phyloP scores from a whole-genome alignment of 2,888 invertebrate species.

The Cybosia mesomella region DNA sequence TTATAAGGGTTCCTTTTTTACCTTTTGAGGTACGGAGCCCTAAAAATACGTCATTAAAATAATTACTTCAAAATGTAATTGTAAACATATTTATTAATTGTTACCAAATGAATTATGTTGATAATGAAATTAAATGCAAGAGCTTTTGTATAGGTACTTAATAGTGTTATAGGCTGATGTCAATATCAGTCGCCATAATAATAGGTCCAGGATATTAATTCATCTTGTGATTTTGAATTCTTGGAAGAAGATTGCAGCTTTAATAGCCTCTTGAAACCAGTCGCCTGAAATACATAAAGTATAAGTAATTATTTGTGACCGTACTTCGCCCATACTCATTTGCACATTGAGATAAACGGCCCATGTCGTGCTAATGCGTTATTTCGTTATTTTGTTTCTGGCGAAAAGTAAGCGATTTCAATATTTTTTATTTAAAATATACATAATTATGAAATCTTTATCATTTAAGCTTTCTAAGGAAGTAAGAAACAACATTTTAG shows the following conservation, averaged over 20 bases:
- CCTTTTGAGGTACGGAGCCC: no score
- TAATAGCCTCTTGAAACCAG: conserved; percentile 1
- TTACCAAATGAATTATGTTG: neutral
- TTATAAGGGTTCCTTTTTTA: no score
- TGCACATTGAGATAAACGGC: no score
- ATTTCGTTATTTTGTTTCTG: no score
- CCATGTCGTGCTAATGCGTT: no score
- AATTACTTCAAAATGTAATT: conserved; percentile 1
- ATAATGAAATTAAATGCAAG: neutral
- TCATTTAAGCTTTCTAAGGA: no score
- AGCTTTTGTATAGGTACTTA: no score
- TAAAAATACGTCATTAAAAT: neutral
- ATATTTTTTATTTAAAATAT: no score
- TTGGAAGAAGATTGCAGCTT: neutral
- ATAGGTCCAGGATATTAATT: neutral
- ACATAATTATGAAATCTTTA: no score
- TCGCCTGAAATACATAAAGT: neutral
- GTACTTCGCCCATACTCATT: no score
- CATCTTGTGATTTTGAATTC: neutral
- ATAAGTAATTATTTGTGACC: neutral
- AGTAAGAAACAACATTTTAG: no score
- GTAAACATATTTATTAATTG: neutral
- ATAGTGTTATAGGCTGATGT: neutral
- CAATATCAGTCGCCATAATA: neutral
- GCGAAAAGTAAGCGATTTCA: no score